Evolutionary conservation across 2,888 invertebrate species (phyloP), one percentile per base, ranked within the genome.

Genomic region (Campaea margaritaria): DNA sequence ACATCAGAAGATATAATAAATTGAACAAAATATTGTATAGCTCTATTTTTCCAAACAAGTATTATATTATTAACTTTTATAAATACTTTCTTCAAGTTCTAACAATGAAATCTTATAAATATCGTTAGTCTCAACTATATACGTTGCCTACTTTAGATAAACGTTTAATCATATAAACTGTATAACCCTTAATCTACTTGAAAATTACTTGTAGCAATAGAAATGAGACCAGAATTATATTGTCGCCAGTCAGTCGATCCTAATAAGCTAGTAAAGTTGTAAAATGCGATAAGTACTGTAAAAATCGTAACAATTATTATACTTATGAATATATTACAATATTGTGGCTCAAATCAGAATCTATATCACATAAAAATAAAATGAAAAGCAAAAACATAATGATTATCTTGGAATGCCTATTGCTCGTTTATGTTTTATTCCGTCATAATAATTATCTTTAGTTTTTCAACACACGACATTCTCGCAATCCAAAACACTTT

Each of bases 231-330:
- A 81, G 81, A 81, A 77, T 77, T 78, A 84, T 91, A 91, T 91
- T 91, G 91, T 91, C 91, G 73, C 78, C 75, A 75, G 78, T 91
- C 91, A 91, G 91, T 91, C 91, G 78, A 80, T 83, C 79, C 78
- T 82, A 81, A 71, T 68, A 73, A 74, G 76, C 82, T 85, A 87
- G 76, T 73, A n/a, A n/a, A n/a, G n/a, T 31, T 83, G 58, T 62
- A 63, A 75, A 81, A 79, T 77, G 79, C 72, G 70, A 80, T 86
- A 86, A 86, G 86, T 86, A 84, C 83, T 73, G 75, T 75, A 76
- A 73, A 76, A 79, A 74, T 50, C 68, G 63, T 62, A 67, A 64
- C 51, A 48, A 58, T 38, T 44, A 31, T 7, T 10, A 31, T 21
- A 3, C 50, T 36, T 51, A 51, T n/a, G 31, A 38, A 34, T 51